Base-by-base conservation (phyloP, 2,113 vertebrate genomes). In the Amphiprion ocellaris region DNA sequence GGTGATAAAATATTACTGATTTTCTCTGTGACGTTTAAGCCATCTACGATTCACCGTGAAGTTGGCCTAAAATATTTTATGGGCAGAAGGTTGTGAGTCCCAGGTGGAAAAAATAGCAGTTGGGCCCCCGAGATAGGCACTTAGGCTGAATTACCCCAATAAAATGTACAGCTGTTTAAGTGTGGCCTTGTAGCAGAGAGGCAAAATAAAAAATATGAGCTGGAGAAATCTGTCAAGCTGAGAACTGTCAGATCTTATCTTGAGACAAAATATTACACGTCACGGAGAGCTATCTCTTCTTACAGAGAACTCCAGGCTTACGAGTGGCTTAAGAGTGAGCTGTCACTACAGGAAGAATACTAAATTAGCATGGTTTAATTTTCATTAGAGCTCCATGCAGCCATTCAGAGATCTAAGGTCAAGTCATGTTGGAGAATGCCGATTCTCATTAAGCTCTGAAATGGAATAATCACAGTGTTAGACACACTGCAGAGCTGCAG, bases 381-480 rank as follows among this genome's bases (percentile, higher is more conserved):
- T 85, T 85, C 79, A 93, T 89, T 79, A 83, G 47, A 47, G 46
- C 16, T 39, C 71, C 37, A 61, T 67, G 81, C 66, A 87, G 90
- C 83, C 64, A 58, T 74, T 77, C 68, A 77, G 52, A 72, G 84
- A 72, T 82, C 79, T 76, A 81, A 90, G 89, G 84, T 92, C 91
- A 88, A 84, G 70, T 75, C 75, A 16, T 89, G 89, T 80, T 87
- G 72, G 86, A 86, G 89, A 92, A 90, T 90, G 69, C 75, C 77
- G 77, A 75, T 87, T 86, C 65, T 92, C 84, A 92, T 92, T 92
- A 92, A 79, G 26, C 81, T 75, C 30, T 61, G 60, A 64, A 75
- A 83, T 80, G 63, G 56, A 88, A 87, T 79, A 84, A 86, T 87
- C 59, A 63, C 55, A 81, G 71, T 14, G 21, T 72, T 73, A 59